Evolutionary conservation across 2,113 vertebrate genomes (phyloP), one percentile per base, ranked within the genome.

Genomic region (Variabilichromis moorii): DNA sequence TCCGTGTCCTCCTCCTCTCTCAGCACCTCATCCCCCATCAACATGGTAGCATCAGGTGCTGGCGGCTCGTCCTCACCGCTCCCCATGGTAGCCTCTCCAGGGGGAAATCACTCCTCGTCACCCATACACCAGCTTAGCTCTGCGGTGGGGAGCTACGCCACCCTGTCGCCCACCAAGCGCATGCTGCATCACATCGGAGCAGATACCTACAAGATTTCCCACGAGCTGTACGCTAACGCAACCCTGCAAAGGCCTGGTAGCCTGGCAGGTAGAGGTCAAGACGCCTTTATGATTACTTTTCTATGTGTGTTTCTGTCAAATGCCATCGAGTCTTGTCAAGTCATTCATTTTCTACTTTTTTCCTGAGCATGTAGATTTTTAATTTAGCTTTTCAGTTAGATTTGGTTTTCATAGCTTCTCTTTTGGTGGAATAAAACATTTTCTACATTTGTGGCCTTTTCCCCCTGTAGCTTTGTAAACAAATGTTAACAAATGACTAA

Each of bases 241-340:
- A 99, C 98, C 73, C 97, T 99, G 88, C 97, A 98, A 96, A 97
- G 98, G 96, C 98, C 98, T n/a, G 98, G 98, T 93, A 99, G 98
- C 95, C 97, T 99, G 86, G 98, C 98, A 97, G 98, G 98, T 97
- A 96, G 97, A 93, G 94, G 81, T 93, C 86, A 88, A 81, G 85
- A 82, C 82, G 78, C 37, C 7, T 88, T 84, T 16, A 26, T 83
- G 47, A 35, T 82, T 89, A 87, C 86, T 68, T 83, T 37, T 82
- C n/a, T 55, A 24, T 76, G 19, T 90, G 61, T 92, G 11, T 9
- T 26, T 88, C 66, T 89, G 5, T 86, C 17, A 55, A 55, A 21
- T 91, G 4, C 24, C 8, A 11, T 78, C 21, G 6, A 78, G n/a
- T 31, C 31, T 11, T 54, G 7, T 16, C 33, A 37, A 13, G 45